Evolutionary conservation across 2,888 invertebrate genomes (phyloP).

Genomic region (Apodemia duryi): DNA sequence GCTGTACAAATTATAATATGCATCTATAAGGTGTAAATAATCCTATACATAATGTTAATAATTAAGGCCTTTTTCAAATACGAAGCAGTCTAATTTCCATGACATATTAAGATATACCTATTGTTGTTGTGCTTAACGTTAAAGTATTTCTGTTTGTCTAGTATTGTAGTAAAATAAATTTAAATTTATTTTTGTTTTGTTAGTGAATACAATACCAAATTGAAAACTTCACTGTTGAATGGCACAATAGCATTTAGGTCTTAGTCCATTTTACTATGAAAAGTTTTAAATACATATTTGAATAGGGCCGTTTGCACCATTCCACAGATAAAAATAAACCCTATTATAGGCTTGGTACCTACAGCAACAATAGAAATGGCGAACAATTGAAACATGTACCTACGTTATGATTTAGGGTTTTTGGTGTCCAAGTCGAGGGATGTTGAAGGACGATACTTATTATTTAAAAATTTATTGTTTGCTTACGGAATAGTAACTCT

Average conservation of each 20-base stretch:
- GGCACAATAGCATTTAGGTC: slow-evolving; percentile 4
- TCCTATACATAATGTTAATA: too few species aligned
- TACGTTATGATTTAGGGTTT: slow-evolving; percentile 6
- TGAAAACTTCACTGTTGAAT: neutral
- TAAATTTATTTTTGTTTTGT: neutral
- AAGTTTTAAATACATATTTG: neutral
- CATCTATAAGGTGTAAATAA: too few species aligned
- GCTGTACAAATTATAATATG: too few species aligned
- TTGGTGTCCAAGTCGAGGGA: neutral
- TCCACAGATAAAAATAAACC: slow-evolving; percentile 8
- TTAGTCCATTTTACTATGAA: slow-evolving; percentile 5
- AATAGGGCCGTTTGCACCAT: neutral
- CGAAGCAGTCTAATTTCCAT: too few species aligned
- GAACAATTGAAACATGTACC: slow-evolving; percentile 10
- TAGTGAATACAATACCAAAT: neutral
- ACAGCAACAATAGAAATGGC: neutral
- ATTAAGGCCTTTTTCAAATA: too few species aligned
- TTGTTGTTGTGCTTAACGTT: too few species aligned
- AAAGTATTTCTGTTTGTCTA: too few species aligned
- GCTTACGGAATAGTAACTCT: neutral
- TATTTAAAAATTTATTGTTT: neutral
- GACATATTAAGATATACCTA: too few species aligned
- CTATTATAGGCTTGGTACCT: slow-evolving; percentile 9
- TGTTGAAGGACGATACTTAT: slow-evolving; percentile 1
- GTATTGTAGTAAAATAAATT: neutral